These are phyloP conservation scores for Polyommatus icarus DNA, from an alignment of 2,888 invertebrate genomes.

Conservation along the genomic window DNA sequence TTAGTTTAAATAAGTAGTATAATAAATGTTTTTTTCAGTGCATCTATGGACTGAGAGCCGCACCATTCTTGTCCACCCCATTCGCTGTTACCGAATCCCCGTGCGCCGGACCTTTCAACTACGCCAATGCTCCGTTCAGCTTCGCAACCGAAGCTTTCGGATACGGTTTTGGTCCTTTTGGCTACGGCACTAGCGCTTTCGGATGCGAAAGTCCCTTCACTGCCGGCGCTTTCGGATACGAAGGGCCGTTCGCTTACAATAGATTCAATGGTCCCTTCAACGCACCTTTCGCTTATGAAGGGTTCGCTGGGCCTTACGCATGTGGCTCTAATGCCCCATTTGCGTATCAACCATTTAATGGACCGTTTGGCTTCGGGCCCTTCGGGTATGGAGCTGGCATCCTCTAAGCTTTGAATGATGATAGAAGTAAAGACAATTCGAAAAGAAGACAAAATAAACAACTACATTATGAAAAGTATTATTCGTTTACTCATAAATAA, in stretches of 20 bases:
- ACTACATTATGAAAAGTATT: neutral
- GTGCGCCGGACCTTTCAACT: neutral
- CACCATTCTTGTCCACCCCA: neutral
- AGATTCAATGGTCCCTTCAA: neutral
- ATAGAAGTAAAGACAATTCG: neutral
- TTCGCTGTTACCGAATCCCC: neutral
- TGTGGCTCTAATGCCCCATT: neutral
- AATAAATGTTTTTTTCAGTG: neutral
- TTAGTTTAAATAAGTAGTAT: neutral
- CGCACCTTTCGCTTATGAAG: constrained; percentile 4
- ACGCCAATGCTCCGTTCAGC: neutral
- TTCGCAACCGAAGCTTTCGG: neutral
- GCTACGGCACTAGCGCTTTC: neutral
- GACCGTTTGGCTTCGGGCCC: neutral
- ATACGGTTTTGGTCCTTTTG: neutral
- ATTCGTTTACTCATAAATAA: neutral
- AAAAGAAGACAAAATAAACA: neutral
- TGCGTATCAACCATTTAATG: neutral
- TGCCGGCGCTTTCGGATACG: neutral
- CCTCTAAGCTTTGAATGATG: neutral
- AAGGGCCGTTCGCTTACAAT: neutral
- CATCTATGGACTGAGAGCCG: constrained; percentile 7
- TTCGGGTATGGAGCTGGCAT: constrained; percentile 7
- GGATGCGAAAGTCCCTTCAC: neutral
- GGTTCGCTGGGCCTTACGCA: neutral